phyloP scores from a whole-genome alignment of 2,888 invertebrate genomes.

The Siphlonurus alternatus region DNA sequence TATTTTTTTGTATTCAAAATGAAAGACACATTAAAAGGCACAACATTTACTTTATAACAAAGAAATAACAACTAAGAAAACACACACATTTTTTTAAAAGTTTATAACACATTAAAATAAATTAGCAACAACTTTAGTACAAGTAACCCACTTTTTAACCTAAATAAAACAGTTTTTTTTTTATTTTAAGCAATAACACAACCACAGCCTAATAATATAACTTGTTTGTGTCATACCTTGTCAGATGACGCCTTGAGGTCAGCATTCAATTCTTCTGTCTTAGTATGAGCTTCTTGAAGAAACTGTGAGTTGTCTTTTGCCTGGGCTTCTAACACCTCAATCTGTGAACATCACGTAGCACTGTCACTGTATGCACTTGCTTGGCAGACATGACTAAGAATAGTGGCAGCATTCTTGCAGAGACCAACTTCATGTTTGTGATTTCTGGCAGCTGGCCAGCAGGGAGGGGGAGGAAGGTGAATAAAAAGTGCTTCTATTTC shows the following conservation, averaged over 20 bases:
- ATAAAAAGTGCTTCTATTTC: background rate
- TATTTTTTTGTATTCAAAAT: no score
- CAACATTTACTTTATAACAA: no score
- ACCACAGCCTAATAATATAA: no score
- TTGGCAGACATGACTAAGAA: background rate
- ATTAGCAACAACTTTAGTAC: no score
- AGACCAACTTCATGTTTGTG: background rate
- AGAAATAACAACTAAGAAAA: no score
- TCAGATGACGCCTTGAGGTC: slow-evolving; percentile 60
- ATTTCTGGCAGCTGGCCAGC: background rate
- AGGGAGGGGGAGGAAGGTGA: background rate
- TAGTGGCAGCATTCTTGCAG: background rate
- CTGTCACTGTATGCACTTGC: no score
- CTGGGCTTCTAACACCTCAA: slow-evolving; percentile 61
- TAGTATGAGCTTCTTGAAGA: slow-evolving; percentile 40
- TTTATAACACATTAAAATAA: no score
- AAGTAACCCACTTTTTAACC: no score
- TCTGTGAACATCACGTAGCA: slow-evolving; percentile 30
- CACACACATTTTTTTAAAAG: no score
- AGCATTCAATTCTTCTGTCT: slow-evolving; percentile 45
- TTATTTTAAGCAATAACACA: no score
- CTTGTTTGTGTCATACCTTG: slow-evolving; percentile 27
- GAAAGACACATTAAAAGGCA: no score
- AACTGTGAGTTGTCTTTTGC: slow-evolving; percentile 47
- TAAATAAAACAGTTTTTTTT: no score